Evolutionary conservation across 1,140 invertebrate species (phyloP), one percentile per base, ranked within the genome.

Genomic region (Nylanderia fulva): DNA sequence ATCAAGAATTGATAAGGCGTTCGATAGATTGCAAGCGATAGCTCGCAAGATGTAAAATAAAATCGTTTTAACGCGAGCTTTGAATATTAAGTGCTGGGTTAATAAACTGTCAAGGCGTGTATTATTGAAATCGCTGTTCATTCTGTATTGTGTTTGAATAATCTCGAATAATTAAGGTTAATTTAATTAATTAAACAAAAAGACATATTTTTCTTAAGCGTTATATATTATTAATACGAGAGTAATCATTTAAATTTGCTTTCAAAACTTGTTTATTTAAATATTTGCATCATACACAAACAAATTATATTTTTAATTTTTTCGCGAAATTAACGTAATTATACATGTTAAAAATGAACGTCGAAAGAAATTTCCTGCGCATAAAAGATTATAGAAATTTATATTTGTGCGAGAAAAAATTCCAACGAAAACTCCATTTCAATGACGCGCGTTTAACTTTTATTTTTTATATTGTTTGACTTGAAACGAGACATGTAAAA

Each of bases 361-460:
- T 11, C 13, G 21, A 66, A 39, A n/a, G 15, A 15, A 45, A 77
- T 54, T 54, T 27, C 45, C 71, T 63, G 79, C 69, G 82, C 72
- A 86, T 85, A 83, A 79, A 83, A 79, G 71, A 85, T 85, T 79
- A 69, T 52, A 84, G 63, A 4, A 3, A 48, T 4, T 1, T 48
- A 71, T 84, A 54, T 66, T 24, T 9, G 63, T 66, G 24, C 61
- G 56, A 56, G 63, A 18, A 27, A 15, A 68, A 60, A 18, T 72
- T 29, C 36, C 54, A 45, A 33, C 60, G 13, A 42, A 56, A 52
- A 86, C 29, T 42, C 13, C 27, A 42, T 69, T 48, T 29, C 27
- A 24, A 1, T 13, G n/a, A 42, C 18, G 82, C 80, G 52, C 86
- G 0, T 63, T 36, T 85, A 84, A 82, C 84, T 74, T 74, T 48